Base-by-base conservation (phyloP, 1,140 invertebrate species). In the Solenopsis fugax region DNA sequence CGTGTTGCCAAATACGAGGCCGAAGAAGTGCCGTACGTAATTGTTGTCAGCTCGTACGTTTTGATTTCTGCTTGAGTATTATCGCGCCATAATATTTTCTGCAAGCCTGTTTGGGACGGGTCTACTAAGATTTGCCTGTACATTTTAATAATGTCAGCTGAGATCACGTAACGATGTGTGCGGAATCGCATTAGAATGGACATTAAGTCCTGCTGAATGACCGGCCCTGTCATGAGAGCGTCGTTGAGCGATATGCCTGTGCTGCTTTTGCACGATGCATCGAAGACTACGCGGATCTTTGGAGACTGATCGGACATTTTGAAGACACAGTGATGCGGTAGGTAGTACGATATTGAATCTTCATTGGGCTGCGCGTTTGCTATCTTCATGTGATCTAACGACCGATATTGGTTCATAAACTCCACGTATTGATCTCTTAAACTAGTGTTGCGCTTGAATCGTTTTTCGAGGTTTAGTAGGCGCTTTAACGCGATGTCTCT, bases 171-270 rank as follows among this genome's bases (percentile, higher is more conserved):
- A 9, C 12, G 24, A 54, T 18, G 16, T 1, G 60, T 37, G 2
- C 76, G 45, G 4, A 80, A 80, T 18, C 76, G 76, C 12, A 64
- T 10, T 5, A 80, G 12, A 50, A 48, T 24, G 1, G 37, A 48
- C 1, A 50, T 48, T 4, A 80, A 18, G 6, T 60, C 62, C 7
- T 64, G 62, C 2, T 64, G 62, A 0, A 64, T 7, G 0, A n/a
- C 7, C 0, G 34, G 62, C 4, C 76, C 76, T 7, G 29, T 7
- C 6, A 65, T 24, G 0, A 80, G 16, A 0, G 21, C 16, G 13
- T 80, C 76, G 24, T 80, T 80, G 1, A 65, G 24, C 0, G 76
- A 80, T 0, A 50, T 0, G 0, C 58, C 58, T 0, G 21, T 16
- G 1, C 12, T 16, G 0, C n/a, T 48, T 2, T 65, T 65, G 13